Conservation (phyloP, 2,797 vertebrate species). For the Threskiornis aethiopicus region DNA sequence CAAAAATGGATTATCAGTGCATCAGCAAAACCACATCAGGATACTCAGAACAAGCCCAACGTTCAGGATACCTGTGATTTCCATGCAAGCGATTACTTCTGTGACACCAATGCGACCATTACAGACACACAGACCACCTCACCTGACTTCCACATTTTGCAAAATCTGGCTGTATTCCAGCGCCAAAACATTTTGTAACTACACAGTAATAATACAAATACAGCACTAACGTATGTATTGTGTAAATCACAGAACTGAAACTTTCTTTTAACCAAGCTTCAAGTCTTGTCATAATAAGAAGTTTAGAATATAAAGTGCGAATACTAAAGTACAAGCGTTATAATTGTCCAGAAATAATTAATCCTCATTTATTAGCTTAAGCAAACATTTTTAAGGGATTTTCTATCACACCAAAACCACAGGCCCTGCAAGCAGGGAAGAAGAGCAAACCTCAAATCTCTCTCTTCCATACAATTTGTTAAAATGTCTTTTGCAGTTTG, state of each 20-base stretch:
- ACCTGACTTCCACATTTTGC: fast-evolving
- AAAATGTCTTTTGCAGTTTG: not conserved
- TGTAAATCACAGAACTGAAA: not conserved
- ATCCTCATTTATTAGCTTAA: not conserved
- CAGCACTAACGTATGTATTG: fast-evolving
- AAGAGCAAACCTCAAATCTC: not conserved
- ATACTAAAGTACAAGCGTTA: not conserved
- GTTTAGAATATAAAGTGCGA: not conserved
- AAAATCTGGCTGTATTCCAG: not conserved
- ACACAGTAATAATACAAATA: not conserved
- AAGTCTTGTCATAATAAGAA: not conserved
- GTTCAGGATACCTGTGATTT: not conserved
- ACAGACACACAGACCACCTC: not conserved
- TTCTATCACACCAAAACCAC: not conserved
- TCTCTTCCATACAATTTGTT: not conserved
- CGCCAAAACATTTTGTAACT: not conserved
- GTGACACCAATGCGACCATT: not conserved
- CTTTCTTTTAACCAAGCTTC: not conserved
- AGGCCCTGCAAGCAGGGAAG: not conserved
- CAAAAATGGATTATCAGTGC: not conserved
- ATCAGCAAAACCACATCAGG: not conserved
- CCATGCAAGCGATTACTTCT: not conserved
- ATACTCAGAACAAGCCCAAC: not conserved
- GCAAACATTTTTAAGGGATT: not conserved
- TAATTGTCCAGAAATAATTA: not conserved